phyloP scores from a whole-genome alignment of 2,797 vertebrate species.

The Geotrypetes seraphini region DNA sequence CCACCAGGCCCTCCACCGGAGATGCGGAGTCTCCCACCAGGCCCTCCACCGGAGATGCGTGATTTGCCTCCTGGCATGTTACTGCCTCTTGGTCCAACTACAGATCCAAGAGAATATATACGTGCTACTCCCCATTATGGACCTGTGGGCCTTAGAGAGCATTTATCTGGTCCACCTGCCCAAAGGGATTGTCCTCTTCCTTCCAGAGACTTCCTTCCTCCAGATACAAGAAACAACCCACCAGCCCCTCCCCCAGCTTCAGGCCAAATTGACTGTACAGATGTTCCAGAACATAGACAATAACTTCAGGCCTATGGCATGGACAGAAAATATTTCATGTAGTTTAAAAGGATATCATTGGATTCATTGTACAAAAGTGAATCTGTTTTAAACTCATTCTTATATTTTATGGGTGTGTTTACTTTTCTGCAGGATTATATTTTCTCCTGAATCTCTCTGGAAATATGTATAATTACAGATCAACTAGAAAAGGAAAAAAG shows the following conservation, averaged over 20 bases:
- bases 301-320: slow-evolving; percentile 2
- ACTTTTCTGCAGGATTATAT: slow-evolving; percentile 34
- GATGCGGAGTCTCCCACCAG: not conserved
- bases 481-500: slow-evolving; percentile 16
- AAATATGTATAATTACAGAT: slow-evolving; percentile 43
- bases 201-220: slow-evolving; percentile 48
- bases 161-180: slow-evolving; percentile 24
- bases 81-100: not conserved
- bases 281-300: slow-evolving; percentile 31
- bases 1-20: slow-evolving; percentile 21
- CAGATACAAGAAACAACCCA: slow-evolving; percentile 36
- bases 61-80: slow-evolving; percentile 42
- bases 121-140: slow-evolving; percentile 38
- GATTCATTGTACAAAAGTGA: too few species aligned
- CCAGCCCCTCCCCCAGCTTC: not conserved
- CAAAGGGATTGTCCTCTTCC: slow-evolving; percentile 57
- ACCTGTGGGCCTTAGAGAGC: slow-evolving; percentile 25
- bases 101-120: slow-evolving; percentile 35
- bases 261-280: slow-evolving; percentile 27
- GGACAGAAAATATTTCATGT: slow-evolving; percentile 3
- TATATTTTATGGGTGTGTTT: slow-evolving; percentile 24
- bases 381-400: slow-evolving; percentile 16
- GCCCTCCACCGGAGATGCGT: slow-evolving; percentile 33
- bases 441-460: slow-evolving; percentile 39
- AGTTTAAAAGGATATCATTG: slow-evolving; percentile 6